Base-by-base conservation (phyloP, 2,797 vertebrate species). In the Gadopsis marmoratus region DNA sequence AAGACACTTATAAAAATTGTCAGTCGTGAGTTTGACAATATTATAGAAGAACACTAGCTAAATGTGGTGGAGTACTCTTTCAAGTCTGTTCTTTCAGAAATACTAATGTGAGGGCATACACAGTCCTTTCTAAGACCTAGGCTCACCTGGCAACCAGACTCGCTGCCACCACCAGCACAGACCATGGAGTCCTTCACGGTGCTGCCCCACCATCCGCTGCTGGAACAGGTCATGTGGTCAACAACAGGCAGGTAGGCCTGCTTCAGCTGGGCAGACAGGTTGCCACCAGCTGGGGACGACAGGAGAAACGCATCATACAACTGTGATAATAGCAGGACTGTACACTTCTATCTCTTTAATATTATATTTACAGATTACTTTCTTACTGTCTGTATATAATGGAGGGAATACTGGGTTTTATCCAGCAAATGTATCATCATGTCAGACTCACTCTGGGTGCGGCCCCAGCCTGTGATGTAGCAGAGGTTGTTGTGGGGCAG, bases 391-490 rank as follows among this genome's bases (percentile, higher is more conserved):
- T 11, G 6, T 26, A 54, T 64, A 68, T 33, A 17, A 50, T n/a
- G 14, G 41, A 14, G 17, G 29, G 21, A 35, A 6, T 10, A 29
- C 4, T 50, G 41, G n/a, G 12, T 50, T 60, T 56, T 7, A 63
- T 47, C 3, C 0, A 50, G 14, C 4, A 7, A 16, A 43, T 74
- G 33, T 60, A 11, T 77, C n/a, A 19, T 48, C 5, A 16, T 48
- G 41, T 31, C 6, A 1, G 31, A 95, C 97, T 96, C 90, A 98
- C 97, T 97, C 84, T 74, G 83, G 84, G 96, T 97, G 71, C 23
- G 88, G 48, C 98, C 97, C 97, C 98, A 99, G 92, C 98, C 98
- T 0, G 91, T 94, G 95, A 98, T 95, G 93, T 95, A 96, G 90
- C 98, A 98, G 87, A 73, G 62, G 86, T 95, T 94, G 86, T 96